Percentiles rank a stretch among this genome's conserved stretches.
Conservation (phyloP, 2,113 vertebrate genomes). For the Gadus chalcogrammus region DNA sequence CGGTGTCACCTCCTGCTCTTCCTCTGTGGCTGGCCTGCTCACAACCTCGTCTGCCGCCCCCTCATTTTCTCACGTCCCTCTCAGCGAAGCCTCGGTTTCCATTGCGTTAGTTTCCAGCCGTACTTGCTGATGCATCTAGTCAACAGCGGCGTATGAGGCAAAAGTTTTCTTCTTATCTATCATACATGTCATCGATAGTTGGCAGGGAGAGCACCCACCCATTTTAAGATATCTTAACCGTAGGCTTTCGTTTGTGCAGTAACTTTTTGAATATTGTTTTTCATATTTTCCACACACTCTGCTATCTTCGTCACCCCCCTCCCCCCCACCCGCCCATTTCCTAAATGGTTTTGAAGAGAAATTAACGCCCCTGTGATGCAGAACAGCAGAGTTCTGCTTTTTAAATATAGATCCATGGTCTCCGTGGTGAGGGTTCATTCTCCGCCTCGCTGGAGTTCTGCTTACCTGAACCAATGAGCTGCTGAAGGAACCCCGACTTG, state of each 20-base stretch:
- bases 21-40: no score
- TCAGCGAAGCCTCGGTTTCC: constrained; percentile 10
- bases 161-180: neutral
- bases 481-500: no score
- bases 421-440: no score
- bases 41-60: neutral
- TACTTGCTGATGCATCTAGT: neutral
- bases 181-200: no score
- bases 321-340: no score
- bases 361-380: constrained; percentile 24
- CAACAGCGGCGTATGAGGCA: neutral
- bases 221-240: neutral
- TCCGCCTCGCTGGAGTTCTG: no score
- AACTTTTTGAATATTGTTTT: neutral
- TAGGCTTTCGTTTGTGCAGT: neutral
- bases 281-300: neutral
- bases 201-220: no score
- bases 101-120: constrained; percentile 18
- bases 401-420: neutral
- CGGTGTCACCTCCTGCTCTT: no score
- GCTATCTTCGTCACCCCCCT: no score
- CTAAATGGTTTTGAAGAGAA: neutral
- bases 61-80: constrained; percentile 5
- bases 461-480: no score
- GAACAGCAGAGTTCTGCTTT: constrained; percentile 34